Conservation (phyloP, 2,888 invertebrate genomes). For the Tinea trinotella region DNA sequence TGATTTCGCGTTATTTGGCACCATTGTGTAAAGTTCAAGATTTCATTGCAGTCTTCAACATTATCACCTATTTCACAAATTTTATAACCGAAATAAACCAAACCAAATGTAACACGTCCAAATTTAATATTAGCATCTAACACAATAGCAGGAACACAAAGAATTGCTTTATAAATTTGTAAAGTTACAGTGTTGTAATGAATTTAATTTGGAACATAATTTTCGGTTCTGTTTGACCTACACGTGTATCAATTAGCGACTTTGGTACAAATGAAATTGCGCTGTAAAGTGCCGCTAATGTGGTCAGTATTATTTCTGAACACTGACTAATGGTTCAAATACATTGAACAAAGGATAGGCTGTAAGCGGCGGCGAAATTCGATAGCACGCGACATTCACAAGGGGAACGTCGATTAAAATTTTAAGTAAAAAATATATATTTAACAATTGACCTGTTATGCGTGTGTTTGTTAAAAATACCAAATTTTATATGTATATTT, state of each 20-base stretch:
- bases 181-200: not conserved
- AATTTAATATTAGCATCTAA: not conserved
- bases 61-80: conserved; percentile 55
- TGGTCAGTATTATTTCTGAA: conserved; percentile 14
- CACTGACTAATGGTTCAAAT: conserved; percentile 14
- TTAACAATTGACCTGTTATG: too few relatives aligned
- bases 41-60: conserved; percentile 37
- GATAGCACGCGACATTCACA: conserved; percentile 45
- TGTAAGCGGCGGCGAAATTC: conserved; percentile 38
- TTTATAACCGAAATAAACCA: conserved; percentile 27
- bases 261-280: conserved; percentile 44
- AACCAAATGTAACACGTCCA: not conserved
- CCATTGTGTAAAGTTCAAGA: conserved; percentile 35
- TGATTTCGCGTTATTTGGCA: conserved; percentile 20
- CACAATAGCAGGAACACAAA: not conserved
- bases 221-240: conserved; percentile 11
- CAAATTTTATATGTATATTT: too few relatives aligned
- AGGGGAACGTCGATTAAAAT: conserved; percentile 7
- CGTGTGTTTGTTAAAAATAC: too few relatives aligned
- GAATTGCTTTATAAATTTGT: not conserved
- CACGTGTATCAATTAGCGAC: conserved; percentile 47
- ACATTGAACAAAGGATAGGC: conserved; percentile 11
- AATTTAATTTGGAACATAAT: not conserved
- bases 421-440: too few relatives aligned
- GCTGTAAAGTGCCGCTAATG: conserved; percentile 59